Base-by-base conservation (phyloP, 2,797 vertebrate genomes). In the Pseudomugil gertrudae region DNA sequence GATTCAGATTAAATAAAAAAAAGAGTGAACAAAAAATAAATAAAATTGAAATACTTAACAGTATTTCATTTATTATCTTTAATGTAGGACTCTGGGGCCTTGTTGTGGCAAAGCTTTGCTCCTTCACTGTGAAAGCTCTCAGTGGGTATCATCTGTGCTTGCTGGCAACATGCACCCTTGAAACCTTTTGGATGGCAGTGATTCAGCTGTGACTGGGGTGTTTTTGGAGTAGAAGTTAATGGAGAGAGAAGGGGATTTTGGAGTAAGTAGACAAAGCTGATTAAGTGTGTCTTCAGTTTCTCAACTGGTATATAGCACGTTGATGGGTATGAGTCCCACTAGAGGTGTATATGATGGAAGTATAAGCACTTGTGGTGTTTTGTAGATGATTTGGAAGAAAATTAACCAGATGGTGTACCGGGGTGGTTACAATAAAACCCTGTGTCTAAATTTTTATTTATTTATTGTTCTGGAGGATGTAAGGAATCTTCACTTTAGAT, bases 241-340 rank as follows among this genome's bases (percentile, higher is more conserved):
- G 65, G 70, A 79, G 56, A 77, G 59, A 78, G 50, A 36, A 70
- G 52, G 24, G 47, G 47, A 72, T 61, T 53, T 72, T 4, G 1
- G 32, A 61, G 57, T 66, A 69, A 35, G 53, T 54, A 69, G 72
- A 80, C 74, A 84, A 80, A 75, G 72, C 43, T 71, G 83, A 89
- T 80, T 54, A 84, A 89, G 78, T 76, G 71, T 1, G 17, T 85
- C 78, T 81, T 74, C 52, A 71, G 73, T 63, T 81, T 72, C 52
- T 79, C 45, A 63, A 61, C 63, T 54, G 43, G 53, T 69, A 64
- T 79, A 48, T 50, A 40, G 24, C 69, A 66, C 32, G 62, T 53
- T 67, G 71, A 69, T 68, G 70, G 60, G 66, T 73, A 69, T 83
- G 58, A 81, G 74, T 78, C 51, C 62, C 35, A 48, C 24, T 57